These are phyloP conservation scores for Pseudorasbora parva DNA, from an alignment of 2,113 vertebrate genomes.

Conservation along the genomic window DNA sequence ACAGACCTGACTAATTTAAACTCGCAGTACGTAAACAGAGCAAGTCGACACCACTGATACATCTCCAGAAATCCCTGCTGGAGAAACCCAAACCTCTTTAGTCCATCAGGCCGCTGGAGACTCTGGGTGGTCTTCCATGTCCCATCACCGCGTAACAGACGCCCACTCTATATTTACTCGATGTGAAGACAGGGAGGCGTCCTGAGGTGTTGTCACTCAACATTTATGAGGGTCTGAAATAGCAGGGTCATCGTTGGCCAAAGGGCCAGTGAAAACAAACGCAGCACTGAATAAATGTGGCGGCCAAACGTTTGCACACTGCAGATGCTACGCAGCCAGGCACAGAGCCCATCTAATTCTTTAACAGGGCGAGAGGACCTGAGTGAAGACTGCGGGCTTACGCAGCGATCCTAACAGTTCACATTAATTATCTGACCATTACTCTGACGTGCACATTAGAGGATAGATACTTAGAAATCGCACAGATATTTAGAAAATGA, in stretches of 20 bases:
- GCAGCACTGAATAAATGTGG: no score
- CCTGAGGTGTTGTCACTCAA: slow-evolving; percentile 72
- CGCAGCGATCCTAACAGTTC: no score
- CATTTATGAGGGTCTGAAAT: slow-evolving; percentile 76
- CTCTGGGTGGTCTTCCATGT: slow-evolving; percentile 42
- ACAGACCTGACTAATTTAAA: slow-evolving; percentile 64
- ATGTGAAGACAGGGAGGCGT: slow-evolving; percentile 77
- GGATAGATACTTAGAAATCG: no score
- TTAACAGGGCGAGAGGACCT: slow-evolving; percentile 56
- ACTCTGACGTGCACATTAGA: no score
- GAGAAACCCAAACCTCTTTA: slow-evolving; percentile 61
- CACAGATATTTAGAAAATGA: no score
- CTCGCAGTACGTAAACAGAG: slow-evolving; percentile 54
- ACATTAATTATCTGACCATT: no score
- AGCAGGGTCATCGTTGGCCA: slow-evolving; percentile 58
- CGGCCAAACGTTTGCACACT: slow-evolving; percentile 38
- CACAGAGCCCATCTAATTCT: slow-evolving; percentile 64
- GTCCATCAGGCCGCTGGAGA: neutral
- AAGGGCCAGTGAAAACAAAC: slow-evolving; percentile 32
- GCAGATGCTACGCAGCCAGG: slow-evolving; percentile 55
- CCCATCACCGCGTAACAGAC: slow-evolving; percentile 44
- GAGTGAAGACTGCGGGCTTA: slow-evolving; percentile 55
- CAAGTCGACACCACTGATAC: slow-evolving; percentile 62
- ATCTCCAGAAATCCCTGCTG: slow-evolving; percentile 52
- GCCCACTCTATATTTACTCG: slow-evolving; percentile 72